Evolutionary conservation across 2,113 vertebrate species (phyloP).

Genomic region (Sinocyclocheilus anophthalmus): DNA sequence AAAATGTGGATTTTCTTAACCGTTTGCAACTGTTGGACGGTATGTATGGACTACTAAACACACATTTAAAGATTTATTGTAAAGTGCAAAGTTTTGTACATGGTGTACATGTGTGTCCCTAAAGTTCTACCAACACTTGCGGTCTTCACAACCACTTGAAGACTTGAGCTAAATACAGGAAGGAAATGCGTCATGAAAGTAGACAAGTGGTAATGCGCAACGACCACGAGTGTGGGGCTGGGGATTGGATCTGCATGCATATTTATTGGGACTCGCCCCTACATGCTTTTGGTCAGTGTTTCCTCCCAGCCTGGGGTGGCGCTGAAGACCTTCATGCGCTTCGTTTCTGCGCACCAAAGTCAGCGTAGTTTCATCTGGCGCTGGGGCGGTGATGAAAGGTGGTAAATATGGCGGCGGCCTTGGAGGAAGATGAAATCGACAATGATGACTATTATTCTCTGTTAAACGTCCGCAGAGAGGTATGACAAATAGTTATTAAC

Average conservation of each 20-base stretch:
- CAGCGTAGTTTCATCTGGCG: constrained; percentile 33
- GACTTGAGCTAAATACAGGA: too few relatives aligned
- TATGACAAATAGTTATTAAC: constrained; percentile 62
- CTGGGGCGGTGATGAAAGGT: constrained; percentile 83
- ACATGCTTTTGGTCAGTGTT: neutral
- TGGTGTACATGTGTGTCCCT: too few relatives aligned
- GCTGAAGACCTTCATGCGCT: neutral
- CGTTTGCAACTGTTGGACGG: too few relatives aligned
- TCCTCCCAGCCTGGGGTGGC: constrained; percentile 44
- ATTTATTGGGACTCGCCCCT: neutral
- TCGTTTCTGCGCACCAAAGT: neutral
- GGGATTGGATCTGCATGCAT: neutral
- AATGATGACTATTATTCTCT: constrained; percentile 93
- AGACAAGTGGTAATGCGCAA: too few relatives aligned
- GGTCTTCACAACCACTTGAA: too few relatives aligned
- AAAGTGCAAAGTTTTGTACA: too few relatives aligned
- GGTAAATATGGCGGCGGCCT: constrained; percentile 94
- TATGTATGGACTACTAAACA: too few relatives aligned
- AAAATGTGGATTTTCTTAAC: too few relatives aligned
- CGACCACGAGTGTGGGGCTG: too few relatives aligned
- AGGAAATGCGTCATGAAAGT: too few relatives aligned
- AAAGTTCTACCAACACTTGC: too few relatives aligned
- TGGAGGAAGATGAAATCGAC: constrained; percentile 85
- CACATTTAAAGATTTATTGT: too few relatives aligned
- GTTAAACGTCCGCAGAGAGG: constrained; percentile 92